Evolutionary conservation across 1,140 invertebrate genomes (phyloP), one percentile per base, ranked within the genome.

Genomic region (Monochamus saltuarius): DNA sequence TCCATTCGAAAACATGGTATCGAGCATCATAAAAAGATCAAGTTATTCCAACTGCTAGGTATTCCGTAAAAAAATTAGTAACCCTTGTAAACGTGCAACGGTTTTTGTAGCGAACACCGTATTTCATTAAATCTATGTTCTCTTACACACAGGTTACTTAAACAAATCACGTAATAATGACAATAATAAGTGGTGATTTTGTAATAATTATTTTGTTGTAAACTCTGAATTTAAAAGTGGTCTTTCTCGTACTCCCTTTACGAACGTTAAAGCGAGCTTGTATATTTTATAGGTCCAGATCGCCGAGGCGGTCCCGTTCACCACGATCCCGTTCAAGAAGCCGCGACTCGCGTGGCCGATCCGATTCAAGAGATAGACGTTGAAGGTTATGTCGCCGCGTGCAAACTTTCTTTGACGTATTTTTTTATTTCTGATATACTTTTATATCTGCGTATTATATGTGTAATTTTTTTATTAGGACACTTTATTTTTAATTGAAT

Each of bases 321-420:
- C 73, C 78, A 37, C 73, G 78, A 43, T 80, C 79, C 14, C 70
- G 80, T 58, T 81, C 79, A 55, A 77, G 80, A 55, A 81, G 79
- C 56, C 70, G 80, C 37, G 80, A 82, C 57, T 82, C 80, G 6
- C 74, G 80, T 64, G 80, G 81, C 68, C 79, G 80, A 39, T 59
- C 62, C 39, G 64, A 66, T 37, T 66, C 64, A 13, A 39, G 64
- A 14, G 64, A 66, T 34, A 58, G 64, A 36, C 79, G 79, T 63
- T 81, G 79, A 72, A 29, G 22, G 22, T 29, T 29, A 29, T 29
- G 2, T 29, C 22, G 22, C 22, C 22, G 22, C 6, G 22, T 29
- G 22, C 2, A 29, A 29, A 29, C n/a, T 29, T 29, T 29, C 22
- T 6, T 29, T 29, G 22, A 29, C 22, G 22, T 29, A 29, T 29